Conservation (phyloP, 2,888 invertebrate species). For the Cerceris rybyensis region DNA sequence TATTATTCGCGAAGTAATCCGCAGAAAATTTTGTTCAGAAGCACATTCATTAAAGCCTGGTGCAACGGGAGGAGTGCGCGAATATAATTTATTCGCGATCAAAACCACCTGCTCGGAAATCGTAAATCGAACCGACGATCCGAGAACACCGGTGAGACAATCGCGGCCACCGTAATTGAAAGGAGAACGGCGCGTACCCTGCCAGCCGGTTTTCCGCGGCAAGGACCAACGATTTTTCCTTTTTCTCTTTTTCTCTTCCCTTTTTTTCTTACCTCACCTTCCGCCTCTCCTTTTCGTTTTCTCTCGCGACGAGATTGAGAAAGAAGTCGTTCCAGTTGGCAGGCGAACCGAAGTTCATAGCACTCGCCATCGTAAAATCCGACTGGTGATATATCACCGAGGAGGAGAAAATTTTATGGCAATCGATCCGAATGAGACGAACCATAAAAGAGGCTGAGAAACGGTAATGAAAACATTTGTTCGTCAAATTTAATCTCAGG, state of each 20-base stretch:
- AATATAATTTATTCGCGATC: constrained; percentile 9
- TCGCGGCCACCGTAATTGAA: background rate
- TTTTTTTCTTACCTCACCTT: background rate
- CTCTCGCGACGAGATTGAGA: background rate
- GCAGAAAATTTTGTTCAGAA: constrained; percentile 2
- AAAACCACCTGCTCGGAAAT: constrained; percentile 5
- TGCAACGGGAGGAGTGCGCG: background rate
- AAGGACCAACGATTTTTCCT: background rate
- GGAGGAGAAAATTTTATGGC: background rate
- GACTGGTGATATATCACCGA: background rate
- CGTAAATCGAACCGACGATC: constrained; percentile 18
- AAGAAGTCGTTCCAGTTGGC: background rate
- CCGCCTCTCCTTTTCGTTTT: background rate
- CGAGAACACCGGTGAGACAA: background rate
- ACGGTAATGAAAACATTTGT: constrained; percentile 53
- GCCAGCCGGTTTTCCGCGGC: background rate
- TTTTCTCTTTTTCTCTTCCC: background rate
- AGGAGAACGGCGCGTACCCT: background rate
- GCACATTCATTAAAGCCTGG: constrained; percentile 1
- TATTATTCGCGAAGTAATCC: background rate
- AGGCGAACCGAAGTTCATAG: background rate
- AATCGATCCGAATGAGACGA: background rate
- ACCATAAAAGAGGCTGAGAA: constrained; percentile 18
- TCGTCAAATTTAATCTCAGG: constrained; percentile 54
- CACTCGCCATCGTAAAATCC: constrained; percentile 12